Evolutionary conservation across 53 echinoderm and acorn worm species (phyloP).

Genomic region (Zoroaster sp.): DNA sequence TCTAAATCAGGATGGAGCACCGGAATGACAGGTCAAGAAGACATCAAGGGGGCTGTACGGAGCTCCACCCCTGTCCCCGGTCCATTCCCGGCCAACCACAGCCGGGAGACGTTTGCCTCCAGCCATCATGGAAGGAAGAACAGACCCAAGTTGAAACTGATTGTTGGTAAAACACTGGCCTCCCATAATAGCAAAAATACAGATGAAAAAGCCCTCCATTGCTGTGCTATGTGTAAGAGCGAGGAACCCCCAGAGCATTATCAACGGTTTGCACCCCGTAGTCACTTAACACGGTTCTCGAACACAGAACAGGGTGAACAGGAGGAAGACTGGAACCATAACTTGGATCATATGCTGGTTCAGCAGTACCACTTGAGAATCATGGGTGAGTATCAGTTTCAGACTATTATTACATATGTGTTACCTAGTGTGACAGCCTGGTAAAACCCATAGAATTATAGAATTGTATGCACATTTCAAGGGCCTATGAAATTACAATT

Average conservation of each 20-base stretch:
- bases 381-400: constrained; percentile 55
- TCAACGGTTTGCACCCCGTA: constrained; percentile 27
- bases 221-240: constrained; percentile 48
- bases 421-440: background rate
- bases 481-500: too few species aligned
- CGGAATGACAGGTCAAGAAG: constrained; percentile 2
- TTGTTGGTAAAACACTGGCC: background rate
- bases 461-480: too few species aligned
- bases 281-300: background rate
- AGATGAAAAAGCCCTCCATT: background rate
- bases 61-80: constrained; percentile 18
- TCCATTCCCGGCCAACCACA: constrained; percentile 9
- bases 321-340: constrained; percentile 27
- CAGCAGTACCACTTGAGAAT: constrained; percentile 88
- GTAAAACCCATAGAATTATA: too few species aligned
- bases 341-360: constrained; percentile 59
- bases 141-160: background rate
- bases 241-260: constrained; percentile 21
- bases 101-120: constrained; percentile 14
- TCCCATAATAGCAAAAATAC: background rate
- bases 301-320: background rate
- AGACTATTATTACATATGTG: background rate
- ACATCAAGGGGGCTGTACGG: background rate
- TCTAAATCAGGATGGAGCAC: constrained; percentile 28
- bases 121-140: background rate